Evolutionary conservation across 2,888 invertebrate genomes (phyloP).

Genomic region (Abscondita cerata): DNA sequence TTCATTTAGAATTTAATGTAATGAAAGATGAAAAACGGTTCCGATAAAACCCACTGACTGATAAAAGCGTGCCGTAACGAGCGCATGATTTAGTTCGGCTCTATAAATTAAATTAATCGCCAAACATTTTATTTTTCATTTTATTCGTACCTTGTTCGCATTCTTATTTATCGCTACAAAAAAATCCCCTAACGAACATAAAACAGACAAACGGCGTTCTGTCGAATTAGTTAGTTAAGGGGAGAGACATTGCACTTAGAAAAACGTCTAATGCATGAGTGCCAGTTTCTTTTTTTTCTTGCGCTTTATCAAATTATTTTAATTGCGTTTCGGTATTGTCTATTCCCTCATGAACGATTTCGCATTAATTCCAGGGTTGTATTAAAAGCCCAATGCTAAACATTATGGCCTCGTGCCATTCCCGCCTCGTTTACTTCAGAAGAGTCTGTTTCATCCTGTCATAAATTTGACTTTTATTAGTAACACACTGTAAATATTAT

Average conservation of each 20-base stretch:
- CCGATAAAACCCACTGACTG: constrained; percentile 18
- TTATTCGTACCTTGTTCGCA: constrained; percentile 44
- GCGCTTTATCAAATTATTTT: constrained; percentile 50
- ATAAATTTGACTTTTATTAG: constrained; percentile 34
- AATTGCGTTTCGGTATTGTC: constrained; percentile 46
- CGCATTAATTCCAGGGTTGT: constrained; percentile 43
- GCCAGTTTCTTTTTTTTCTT: constrained; percentile 41
- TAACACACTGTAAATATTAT: constrained; percentile 14
- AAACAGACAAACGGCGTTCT: constrained; percentile 48
- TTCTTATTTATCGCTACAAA: constrained; percentile 45
- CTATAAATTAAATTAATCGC: constrained; percentile 48
- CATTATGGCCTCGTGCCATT: constrained; percentile 33
- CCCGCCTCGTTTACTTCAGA: constrained; percentile 35
- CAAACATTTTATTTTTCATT: constrained; percentile 46
- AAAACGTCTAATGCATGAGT: constrained; percentile 40
- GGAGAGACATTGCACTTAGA: constrained; percentile 30
- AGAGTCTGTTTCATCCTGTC: constrained; percentile 27
- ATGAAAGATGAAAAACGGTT: not conserved
- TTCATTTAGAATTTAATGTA: not conserved
- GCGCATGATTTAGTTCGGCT: constrained; percentile 30
- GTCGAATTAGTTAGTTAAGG: constrained; percentile 44
- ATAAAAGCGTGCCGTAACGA: constrained; percentile 30
- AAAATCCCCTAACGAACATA: constrained; percentile 42
- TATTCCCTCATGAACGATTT: constrained; percentile 44
- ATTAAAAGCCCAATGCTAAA: constrained; percentile 40